Percentiles rank a stretch among this genome's conserved stretches.
Conservation (phyloP, 2,797 vertebrate genomes). For the Nannoperca obscura region DNA sequence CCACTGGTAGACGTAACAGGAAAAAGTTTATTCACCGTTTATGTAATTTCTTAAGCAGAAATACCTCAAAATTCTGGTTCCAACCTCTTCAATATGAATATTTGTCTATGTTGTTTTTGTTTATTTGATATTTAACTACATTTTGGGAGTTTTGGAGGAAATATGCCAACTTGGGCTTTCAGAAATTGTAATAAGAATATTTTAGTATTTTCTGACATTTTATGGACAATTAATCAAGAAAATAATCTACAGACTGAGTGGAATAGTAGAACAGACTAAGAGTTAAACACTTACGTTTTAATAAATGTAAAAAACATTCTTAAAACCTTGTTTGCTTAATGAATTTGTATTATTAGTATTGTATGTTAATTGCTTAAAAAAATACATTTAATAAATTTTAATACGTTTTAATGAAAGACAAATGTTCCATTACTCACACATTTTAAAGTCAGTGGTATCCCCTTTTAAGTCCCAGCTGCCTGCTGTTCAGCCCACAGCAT, state of each 20-base stretch:
- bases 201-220: background rate
- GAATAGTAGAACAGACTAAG: background rate
- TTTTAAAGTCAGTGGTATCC: background rate
- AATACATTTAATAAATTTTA: background rate
- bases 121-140: background rate
- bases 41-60: background rate
- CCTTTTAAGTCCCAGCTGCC: slow-evolving; percentile 22
- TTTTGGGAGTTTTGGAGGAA: background rate
- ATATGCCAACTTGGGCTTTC: background rate
- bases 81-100: background rate
- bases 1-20: background rate
- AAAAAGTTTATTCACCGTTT: background rate
- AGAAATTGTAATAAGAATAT: background rate
- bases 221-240: background rate
- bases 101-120: background rate
- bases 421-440: background rate
- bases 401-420: background rate
- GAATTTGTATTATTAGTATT: background rate
- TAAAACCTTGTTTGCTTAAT: background rate
- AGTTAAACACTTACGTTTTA: background rate
- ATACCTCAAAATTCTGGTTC: background rate
- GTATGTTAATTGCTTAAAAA: background rate
- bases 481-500: slow-evolving; percentile 46
- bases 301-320: background rate
- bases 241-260: too few species aligned